These are phyloP conservation scores for Proisotoma minuta DNA, from an alignment of 2,888 invertebrate genomes.

Conservation along the genomic window DNA sequence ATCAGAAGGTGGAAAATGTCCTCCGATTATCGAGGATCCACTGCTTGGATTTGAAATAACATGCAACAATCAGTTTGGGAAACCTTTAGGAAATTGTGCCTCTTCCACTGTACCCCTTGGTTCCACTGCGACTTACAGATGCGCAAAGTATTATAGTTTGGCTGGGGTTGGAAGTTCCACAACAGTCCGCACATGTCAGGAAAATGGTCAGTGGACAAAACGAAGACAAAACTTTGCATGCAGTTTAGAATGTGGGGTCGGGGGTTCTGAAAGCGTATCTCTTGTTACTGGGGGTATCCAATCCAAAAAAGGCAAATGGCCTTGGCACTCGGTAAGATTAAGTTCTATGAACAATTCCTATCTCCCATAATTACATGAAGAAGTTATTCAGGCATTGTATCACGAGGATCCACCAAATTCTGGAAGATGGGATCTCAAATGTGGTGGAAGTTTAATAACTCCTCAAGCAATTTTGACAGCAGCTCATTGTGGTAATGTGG, in stretches of 20 bases:
- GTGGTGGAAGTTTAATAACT: constrained; percentile 39
- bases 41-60: constrained; percentile 15
- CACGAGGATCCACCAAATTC: constrained; percentile 37
- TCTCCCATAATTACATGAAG: background rate
- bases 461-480: constrained; percentile 35
- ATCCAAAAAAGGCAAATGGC: constrained; percentile 36
- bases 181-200: constrained; percentile 25
- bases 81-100: background rate
- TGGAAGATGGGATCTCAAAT: constrained; percentile 33
- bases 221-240: constrained; percentile 35
- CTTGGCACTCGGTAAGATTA: constrained; percentile 26
- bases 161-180: background rate
- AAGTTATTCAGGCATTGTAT: constrained; percentile 25
- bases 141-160: constrained; percentile 16
- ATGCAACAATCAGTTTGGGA: constrained; percentile 12
- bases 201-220: constrained; percentile 33
- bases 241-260: constrained; percentile 37
- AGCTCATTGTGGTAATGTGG: constrained; percentile 45
- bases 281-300: constrained; percentile 38
- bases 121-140: constrained; percentile 11
- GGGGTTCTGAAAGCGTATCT: constrained; percentile 20
- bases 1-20: constrained; percentile 26
- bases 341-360: no score
- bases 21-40: constrained; percentile 15
- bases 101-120: background rate